A percentile compares a stretch with the other conserved stretches of the same genome.
phyloP scores from a whole-genome alignment of 2,888 invertebrate genomes.

The Athrips mouffetella region DNA sequence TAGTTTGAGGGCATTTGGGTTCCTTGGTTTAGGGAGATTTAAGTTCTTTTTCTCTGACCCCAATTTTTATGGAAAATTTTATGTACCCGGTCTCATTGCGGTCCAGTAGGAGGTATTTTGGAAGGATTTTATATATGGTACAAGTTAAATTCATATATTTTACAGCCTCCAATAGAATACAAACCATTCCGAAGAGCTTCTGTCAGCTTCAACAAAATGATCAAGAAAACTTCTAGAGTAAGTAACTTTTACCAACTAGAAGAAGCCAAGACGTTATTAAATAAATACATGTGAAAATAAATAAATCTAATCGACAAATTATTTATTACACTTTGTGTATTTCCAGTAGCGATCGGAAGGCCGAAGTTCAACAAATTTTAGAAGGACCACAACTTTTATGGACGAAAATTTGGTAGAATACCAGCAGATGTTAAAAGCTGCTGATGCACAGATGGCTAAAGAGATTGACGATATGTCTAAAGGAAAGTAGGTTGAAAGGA shows the following conservation, averaged over 20 bases:
- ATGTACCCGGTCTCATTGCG: too few species aligned
- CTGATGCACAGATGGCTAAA: constrained; percentile 86
- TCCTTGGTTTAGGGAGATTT: too few species aligned
- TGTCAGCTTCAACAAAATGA: constrained; percentile 66
- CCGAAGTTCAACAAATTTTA: constrained; percentile 51
- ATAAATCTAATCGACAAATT: too few species aligned
- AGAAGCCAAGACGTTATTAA: not conserved
- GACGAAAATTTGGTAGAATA: constrained; percentile 82
- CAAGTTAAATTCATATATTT: constrained; percentile 22
- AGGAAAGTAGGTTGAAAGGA: constrained; percentile 78
- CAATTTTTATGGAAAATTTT: too few species aligned
- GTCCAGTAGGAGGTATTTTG: too few species aligned
- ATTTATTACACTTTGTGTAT: constrained; percentile 31
- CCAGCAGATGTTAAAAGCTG: constrained; percentile 81
- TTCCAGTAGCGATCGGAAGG: constrained; percentile 74
- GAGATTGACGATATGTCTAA: constrained; percentile 91
- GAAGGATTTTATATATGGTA: not conserved
- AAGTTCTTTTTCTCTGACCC: too few species aligned
- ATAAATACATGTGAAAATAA: too few species aligned
- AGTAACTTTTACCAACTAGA: constrained; percentile 30
- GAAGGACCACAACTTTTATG: constrained; percentile 82
- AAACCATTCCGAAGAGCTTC: constrained; percentile 67
- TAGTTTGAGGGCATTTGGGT: too few species aligned
- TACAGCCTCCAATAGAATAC: constrained; percentile 54
- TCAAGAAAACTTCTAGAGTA: constrained; percentile 61